These are phyloP conservation scores for Eugnorisma glareosa DNA, from an alignment of 2,888 invertebrate species.

Conservation along the genomic window DNA sequence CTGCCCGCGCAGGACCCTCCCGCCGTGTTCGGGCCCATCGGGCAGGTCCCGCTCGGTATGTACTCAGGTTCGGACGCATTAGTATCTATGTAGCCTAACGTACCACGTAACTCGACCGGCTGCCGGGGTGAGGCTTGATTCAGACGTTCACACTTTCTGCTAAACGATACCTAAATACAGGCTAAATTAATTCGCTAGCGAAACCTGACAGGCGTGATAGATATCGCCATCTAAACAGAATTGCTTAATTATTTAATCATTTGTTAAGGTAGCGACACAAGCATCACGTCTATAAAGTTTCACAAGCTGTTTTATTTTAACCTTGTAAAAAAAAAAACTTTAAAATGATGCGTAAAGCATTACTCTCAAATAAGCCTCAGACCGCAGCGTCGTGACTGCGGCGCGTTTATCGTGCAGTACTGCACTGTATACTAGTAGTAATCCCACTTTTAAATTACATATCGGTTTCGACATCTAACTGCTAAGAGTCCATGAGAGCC, in stretches of 20 bases:
- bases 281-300: not conserved
- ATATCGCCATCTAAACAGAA: not conserved
- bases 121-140: not conserved
- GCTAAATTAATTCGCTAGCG: not conserved
- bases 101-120: not conserved
- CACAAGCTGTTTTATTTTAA: not conserved
- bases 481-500: not conserved
- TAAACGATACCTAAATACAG: not conserved
- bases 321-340: not conserved
- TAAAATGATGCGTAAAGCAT: not conserved
- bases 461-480: not conserved
- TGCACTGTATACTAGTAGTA: not conserved
- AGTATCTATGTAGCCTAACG: conserved; percentile 6
- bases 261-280: not conserved
- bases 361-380: conserved; percentile 16
- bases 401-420: too few species aligned
- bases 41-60: conserved; percentile 92
- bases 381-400: conserved; percentile 14
- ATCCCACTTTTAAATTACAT: not conserved
- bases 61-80: conserved; percentile 38
- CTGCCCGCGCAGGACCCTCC: conserved; percentile 88
- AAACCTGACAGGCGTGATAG: not conserved
- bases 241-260: too few species aligned
- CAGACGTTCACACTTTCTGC: not conserved
- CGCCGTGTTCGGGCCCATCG: conserved; percentile 96